Evolutionary conservation across 2,113 vertebrate genomes (phyloP).

Genomic region (Paradoxurus hermaphroditus): DNA sequence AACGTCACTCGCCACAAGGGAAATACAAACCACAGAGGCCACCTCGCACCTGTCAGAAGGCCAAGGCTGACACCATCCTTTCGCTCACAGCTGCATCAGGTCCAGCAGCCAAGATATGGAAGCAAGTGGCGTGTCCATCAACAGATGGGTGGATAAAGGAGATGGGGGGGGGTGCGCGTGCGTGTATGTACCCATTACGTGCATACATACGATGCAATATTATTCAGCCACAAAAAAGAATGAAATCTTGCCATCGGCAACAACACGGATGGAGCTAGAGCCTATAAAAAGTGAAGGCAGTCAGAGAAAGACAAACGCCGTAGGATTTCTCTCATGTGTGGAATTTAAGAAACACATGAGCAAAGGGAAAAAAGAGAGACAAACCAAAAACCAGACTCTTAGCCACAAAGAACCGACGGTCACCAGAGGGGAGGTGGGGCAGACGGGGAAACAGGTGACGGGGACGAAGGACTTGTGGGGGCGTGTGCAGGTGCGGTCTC

Average conservation of each 20-base stretch:
- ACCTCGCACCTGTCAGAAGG: too few relatives aligned
- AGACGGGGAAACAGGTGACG: background rate
- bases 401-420: background rate
- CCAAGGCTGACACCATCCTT: too few relatives aligned
- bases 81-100: background rate
- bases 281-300: background rate
- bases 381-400: background rate
- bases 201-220: background rate
- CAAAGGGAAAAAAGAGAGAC: background rate
- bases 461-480: background rate
- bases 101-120: background rate
- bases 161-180: fast-evolving
- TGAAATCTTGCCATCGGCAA: background rate
- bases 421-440: background rate
- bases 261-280: background rate
- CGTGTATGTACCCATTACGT: too few relatives aligned
- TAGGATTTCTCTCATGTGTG: background rate
- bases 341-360: background rate
- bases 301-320: background rate
- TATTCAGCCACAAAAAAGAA: background rate
- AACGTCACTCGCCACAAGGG: too few relatives aligned
- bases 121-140: background rate
- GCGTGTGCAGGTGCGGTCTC: too few relatives aligned
- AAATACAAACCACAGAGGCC: background rate
- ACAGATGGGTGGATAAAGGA: background rate